These are phyloP conservation scores for Melanogrammus aeglefinus DNA, from an alignment of 2,797 vertebrate genomes.

Conservation along the genomic window DNA sequence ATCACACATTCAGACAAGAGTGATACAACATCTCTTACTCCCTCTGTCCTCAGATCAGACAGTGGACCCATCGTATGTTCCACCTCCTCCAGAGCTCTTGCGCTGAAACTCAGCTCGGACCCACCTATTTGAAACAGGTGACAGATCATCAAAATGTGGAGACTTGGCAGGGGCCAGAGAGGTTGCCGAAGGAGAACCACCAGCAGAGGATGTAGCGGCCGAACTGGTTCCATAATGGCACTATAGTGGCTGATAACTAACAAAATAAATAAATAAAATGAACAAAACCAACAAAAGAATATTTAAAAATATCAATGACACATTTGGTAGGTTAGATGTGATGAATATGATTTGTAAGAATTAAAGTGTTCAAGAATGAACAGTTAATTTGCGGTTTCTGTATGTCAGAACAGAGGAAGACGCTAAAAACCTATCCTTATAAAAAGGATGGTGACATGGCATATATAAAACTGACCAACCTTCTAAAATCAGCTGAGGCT, in stretches of 20 bases:
- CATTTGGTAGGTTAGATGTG: not conserved
- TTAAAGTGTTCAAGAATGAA: not conserved
- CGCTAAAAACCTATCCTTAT: not conserved
- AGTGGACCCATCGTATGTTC: not conserved
- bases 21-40: constrained; percentile 3
- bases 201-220: not conserved
- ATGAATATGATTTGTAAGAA: not conserved
- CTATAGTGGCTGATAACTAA: not conserved
- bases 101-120: not conserved
- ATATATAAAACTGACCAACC: constrained; percentile 20
- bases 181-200: constrained; percentile 15
- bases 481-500: constrained; percentile 36
- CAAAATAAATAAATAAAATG: not conserved
- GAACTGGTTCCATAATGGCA: constrained; percentile 28
- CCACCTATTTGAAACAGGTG: not conserved
- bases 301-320: not conserved
- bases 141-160: constrained; percentile 20
- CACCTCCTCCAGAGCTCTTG: not conserved
- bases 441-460: not conserved
- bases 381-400: not conserved
- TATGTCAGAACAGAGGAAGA: not conserved
- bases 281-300: not conserved
- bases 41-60: not conserved
- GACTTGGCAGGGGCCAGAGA: constrained; percentile 21
- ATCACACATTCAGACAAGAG: constrained; percentile 44